phyloP scores from a whole-genome alignment of 2,888 invertebrate species.

The Clistopyga incitator region DNA sequence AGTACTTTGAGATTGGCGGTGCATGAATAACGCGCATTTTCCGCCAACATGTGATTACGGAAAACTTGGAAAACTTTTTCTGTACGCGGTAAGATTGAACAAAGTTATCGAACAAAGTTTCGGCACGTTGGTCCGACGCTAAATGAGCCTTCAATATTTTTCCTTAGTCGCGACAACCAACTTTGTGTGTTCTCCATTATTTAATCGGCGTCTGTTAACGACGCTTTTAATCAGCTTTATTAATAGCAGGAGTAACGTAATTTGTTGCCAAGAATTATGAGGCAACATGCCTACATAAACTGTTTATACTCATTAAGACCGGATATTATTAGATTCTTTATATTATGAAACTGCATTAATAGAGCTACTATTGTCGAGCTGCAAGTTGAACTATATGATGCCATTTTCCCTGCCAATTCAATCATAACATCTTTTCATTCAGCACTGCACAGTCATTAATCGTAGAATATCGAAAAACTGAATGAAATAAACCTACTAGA shows the following conservation, averaged over 20 bases:
- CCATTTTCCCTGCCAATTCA: too few relatives aligned
- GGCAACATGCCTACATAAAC: neutral
- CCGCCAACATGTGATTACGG: neutral
- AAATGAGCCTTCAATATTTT: constrained; percentile 3
- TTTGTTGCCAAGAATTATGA: neutral
- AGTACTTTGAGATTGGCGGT: neutral
- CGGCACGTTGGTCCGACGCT: neutral
- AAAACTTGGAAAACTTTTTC: neutral
- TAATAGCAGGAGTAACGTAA: neutral
- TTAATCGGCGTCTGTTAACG: neutral
- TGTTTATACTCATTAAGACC: too few relatives aligned
- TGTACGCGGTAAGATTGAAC: neutral
- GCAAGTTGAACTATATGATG: too few relatives aligned
- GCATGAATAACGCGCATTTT: constrained; percentile 1
- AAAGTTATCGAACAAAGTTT: constrained; percentile 30
- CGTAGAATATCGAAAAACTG: too few relatives aligned
- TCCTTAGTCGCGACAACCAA: neutral
- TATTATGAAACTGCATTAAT: too few relatives aligned
- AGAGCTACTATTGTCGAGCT: too few relatives aligned
- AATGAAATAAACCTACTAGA: too few relatives aligned
- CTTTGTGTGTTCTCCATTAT: neutral
- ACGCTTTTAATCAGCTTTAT: neutral
- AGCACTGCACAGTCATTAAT: too few relatives aligned
- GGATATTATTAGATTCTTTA: too few relatives aligned
- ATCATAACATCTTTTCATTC: too few relatives aligned